These are phyloP conservation scores for Cynocephalus volans DNA, from an alignment of 2,113 vertebrate genomes.

Conservation along the genomic window DNA sequence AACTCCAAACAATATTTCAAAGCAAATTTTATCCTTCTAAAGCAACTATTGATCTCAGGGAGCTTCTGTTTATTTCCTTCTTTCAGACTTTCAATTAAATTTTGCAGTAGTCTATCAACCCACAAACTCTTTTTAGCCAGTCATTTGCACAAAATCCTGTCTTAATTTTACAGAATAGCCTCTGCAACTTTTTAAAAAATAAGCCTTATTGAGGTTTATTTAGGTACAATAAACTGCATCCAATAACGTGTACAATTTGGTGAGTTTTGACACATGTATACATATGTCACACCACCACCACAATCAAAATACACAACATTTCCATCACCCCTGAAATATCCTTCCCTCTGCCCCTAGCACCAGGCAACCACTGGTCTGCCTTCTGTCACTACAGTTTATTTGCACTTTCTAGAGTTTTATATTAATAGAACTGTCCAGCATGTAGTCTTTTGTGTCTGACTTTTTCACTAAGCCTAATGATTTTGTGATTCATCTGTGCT, in stretches of 20 bases:
- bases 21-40: conserved; percentile 20
- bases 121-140: background rate
- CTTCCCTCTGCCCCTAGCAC: background rate
- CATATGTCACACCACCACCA: background rate
- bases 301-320: background rate
- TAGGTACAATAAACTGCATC: conserved; percentile 14
- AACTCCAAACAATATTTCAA: background rate
- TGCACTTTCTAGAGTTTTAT: background rate
- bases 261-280: background rate
- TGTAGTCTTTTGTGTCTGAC: background rate
- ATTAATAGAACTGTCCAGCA: background rate
- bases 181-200: conserved; percentile 1
- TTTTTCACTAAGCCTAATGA: background rate
- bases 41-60: background rate
- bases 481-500: background rate
- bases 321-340: background rate
- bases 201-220: background rate
- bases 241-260: background rate
- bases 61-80: background rate
- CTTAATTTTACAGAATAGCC: background rate
- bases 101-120: background rate
- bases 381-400: background rate
- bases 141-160: background rate
- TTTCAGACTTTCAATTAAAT: conserved; percentile 11
- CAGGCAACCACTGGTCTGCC: background rate